phyloP scores from a whole-genome alignment of 2,888 invertebrate species.

The Monoplex corrugatus region DNA sequence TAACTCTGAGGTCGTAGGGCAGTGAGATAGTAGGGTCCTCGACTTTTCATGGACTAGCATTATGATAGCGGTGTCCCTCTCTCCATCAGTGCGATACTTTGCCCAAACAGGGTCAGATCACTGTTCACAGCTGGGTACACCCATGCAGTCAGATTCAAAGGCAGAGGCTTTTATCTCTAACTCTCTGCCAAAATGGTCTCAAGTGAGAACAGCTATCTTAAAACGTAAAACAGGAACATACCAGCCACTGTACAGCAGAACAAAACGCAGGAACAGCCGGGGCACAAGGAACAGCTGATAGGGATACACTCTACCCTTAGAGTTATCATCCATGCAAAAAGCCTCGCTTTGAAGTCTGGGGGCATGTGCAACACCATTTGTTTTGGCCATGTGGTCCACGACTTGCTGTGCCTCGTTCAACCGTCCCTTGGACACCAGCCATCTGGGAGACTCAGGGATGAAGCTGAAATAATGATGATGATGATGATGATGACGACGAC shows the following conservation, averaged over 20 bases:
- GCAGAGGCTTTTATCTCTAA: too few species aligned
- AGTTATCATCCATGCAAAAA: background rate
- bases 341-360: background rate
- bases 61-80: too few species aligned
- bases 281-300: background rate
- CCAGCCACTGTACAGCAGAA: constrained; percentile 17
- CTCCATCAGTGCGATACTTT: too few species aligned
- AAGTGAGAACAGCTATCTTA: too few species aligned
- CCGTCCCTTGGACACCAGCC: constrained; percentile 41
- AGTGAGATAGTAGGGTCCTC: too few species aligned
- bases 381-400: background rate
- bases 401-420: constrained; percentile 81
- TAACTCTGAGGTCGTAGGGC: too few species aligned
- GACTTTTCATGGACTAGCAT: too few species aligned
- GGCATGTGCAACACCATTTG: background rate
- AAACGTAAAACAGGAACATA: too few species aligned
- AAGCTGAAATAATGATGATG: constrained; percentile 14
- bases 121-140: too few species aligned
- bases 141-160: too few species aligned
- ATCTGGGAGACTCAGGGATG: constrained; percentile 43
- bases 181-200: too few species aligned
- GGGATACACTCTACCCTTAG: background rate
- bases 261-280: constrained; percentile 1
- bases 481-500: background rate
- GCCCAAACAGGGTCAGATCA: too few species aligned